Evolutionary conservation across 2,113 vertebrate species (phyloP).

Genomic region (Empidonax alnorum): DNA sequence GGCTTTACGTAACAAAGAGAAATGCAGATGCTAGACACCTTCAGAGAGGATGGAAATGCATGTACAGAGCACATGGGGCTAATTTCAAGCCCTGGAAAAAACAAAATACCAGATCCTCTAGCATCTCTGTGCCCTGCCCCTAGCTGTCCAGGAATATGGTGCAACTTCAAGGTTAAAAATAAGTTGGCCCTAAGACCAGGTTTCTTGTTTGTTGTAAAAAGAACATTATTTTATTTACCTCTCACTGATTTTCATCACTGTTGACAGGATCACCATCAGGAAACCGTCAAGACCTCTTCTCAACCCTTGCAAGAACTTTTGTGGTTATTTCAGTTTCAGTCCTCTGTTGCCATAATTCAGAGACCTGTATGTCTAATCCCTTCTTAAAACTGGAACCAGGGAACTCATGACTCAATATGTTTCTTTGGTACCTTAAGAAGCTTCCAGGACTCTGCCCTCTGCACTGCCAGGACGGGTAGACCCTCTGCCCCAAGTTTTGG

Average conservation of each 20-base stretch:
- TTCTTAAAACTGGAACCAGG: background rate
- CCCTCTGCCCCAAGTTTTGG: background rate
- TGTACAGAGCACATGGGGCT: background rate
- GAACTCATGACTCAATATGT: accelerated
- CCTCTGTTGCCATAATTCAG: background rate
- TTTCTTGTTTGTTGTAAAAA: background rate
- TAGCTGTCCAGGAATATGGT: background rate
- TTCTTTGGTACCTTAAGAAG: background rate
- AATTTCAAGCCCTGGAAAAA: background rate
- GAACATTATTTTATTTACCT: background rate
- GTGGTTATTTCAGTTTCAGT: background rate
- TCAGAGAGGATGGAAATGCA: background rate
- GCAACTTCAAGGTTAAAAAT: background rate
- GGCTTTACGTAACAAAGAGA: background rate
- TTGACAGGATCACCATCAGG: background rate
- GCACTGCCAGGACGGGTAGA: background rate
- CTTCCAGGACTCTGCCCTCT: background rate
- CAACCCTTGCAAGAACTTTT: background rate
- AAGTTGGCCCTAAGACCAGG: background rate
- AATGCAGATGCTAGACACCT: background rate
- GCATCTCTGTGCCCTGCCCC: background rate
- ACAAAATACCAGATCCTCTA: background rate
- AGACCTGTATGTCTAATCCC: background rate
- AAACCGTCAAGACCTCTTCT: background rate
- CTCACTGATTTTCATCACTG: background rate